Evolutionary conservation across 2,797 vertebrate genomes (phyloP), one percentile per base, ranked within the genome.

Genomic region (Clangula hyemalis): DNA sequence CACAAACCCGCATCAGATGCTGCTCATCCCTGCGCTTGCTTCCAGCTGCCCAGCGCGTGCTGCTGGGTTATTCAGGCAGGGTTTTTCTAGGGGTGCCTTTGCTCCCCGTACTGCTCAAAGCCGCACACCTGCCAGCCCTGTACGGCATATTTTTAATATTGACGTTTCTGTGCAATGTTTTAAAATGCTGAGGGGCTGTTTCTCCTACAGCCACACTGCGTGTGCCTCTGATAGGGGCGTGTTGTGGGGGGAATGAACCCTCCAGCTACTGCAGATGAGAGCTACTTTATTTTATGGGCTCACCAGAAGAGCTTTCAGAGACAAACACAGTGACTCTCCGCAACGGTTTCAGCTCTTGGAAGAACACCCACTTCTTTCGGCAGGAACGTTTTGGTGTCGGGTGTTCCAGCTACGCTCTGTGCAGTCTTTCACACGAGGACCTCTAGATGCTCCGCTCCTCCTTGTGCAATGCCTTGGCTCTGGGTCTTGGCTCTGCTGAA

Each of bases 41-140:
- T 93, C 87, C 96, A 95, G 93, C 81, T 83, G 47, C 49, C 68
- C 60, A 87, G 62, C 68, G 77, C 43, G 7, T 82, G 65, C 47
- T 54, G 78, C 77, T 0, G 0, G 43, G n/a, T 89, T 89, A 78
- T 65, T 80, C 65, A 28, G 1, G 2, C 32, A 87, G 82, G 12
- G 1, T 72, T 70, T 54, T 83, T 30, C 28, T 65, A 70, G 56
- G 30, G 10, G 76, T 36, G 38, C 16, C 20, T 38, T 25, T 12
- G 38, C 30, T 5, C 36, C 25, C 22, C 12, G 17, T 13, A 4
- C 28, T 41, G 69, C 10, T 71, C 21, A 54, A 38, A 54, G 20
- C 49, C 24, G 4, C 38, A 22, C 34, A 39, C 36, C 51, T 38
- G 36, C 10, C 51, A 53, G 38, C 38, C 20, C 7, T 11, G 8